Conservation (phyloP, 2,797 vertebrate genomes). For the Myotis myotis region DNA sequence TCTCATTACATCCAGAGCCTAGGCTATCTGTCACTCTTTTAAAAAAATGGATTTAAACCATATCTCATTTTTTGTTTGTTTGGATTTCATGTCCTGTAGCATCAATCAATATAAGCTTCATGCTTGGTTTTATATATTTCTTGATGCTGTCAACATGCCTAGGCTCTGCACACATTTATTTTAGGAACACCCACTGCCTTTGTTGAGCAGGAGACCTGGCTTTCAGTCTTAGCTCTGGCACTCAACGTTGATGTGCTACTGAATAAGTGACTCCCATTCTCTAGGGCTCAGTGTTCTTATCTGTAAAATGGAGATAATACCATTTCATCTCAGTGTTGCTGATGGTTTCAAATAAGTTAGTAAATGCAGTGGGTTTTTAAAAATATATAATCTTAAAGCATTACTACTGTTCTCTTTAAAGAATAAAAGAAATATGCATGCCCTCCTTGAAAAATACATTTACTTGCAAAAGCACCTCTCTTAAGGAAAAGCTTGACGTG, state of each 20-base stretch:
- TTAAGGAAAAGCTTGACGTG: slow-evolving; percentile 13
- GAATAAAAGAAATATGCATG: neutral
- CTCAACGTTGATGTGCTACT: neutral
- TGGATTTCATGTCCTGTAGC: neutral
- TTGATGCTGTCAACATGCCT: slow-evolving; percentile 44
- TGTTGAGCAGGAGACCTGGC: neutral
- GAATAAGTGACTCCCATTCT: neutral
- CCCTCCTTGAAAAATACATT: neutral
- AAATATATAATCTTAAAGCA: neutral
- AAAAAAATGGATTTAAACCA: neutral
- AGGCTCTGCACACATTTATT: neutral
- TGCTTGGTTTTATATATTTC: neutral
- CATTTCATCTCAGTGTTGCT: neutral
- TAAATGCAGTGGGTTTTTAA: neutral
- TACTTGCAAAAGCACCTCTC: slow-evolving; percentile 35
- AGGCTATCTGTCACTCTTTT: neutral
- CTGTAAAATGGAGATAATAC: slow-evolving; percentile 29
- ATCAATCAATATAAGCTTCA: slow-evolving; percentile 11
- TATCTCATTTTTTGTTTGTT: neutral
- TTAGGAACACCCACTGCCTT: neutral
- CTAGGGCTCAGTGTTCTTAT: neutral
- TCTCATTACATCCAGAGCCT: neutral
- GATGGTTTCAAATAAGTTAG: neutral
- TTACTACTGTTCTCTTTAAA: neutral
- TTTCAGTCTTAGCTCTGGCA: neutral